Conservation (phyloP, 2,113 vertebrate species). For the Aramus guarauna region DNA sequence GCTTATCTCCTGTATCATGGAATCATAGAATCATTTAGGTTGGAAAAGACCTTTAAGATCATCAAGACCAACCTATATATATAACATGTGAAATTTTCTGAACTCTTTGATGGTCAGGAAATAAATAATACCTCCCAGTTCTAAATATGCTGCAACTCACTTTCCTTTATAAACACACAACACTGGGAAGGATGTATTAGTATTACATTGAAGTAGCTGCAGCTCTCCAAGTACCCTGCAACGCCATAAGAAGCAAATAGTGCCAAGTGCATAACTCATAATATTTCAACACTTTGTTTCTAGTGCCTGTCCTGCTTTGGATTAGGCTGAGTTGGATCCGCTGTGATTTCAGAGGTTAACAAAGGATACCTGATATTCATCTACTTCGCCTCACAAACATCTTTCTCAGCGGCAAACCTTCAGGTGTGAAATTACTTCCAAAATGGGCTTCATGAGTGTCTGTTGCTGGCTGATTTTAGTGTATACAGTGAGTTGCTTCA, state of each 20-base stretch:
- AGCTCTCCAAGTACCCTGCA: background rate
- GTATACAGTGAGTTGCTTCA: background rate
- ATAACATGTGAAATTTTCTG: background rate
- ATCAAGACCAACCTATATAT: background rate
- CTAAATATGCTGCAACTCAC: background rate
- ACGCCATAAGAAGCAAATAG: background rate
- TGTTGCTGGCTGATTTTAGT: background rate
- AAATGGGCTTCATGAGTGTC: background rate
- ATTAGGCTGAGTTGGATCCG: background rate
- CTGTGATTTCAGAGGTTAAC: background rate
- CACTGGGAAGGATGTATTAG: background rate
- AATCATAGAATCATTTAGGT: too few relatives aligned
- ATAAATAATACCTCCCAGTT: background rate
- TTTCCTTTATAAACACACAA: background rate
- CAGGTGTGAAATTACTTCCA: conserved; percentile 5
- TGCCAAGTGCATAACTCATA: background rate
- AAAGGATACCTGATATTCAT: background rate
- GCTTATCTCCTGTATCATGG: background rate
- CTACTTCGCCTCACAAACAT: background rate
- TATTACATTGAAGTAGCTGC: background rate
- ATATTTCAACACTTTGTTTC: background rate
- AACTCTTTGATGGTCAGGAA: background rate
- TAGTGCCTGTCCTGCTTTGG: background rate
- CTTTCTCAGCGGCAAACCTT: background rate
- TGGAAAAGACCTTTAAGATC: too few relatives aligned